A percentile compares a stretch with the other conserved stretches of the same genome.
These are phyloP conservation scores for Bos javanicus DNA, from an alignment of 2,113 vertebrate species.

Conservation along the genomic window DNA sequence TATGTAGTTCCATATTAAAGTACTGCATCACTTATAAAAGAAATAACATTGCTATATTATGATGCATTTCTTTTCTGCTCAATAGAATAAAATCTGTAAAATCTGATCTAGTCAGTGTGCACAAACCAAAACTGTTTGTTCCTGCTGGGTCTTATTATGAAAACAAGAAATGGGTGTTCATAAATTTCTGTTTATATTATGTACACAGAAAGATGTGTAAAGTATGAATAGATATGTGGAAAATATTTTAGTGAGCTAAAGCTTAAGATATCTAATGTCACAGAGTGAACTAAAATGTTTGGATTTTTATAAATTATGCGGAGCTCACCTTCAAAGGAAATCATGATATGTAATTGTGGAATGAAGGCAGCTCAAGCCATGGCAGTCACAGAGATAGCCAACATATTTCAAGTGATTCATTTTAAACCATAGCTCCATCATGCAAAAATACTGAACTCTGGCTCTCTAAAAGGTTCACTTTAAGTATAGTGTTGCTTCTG, in stretches of 20 bases:
- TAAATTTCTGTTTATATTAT: not conserved
- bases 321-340: not conserved
- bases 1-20: constrained; percentile 17
- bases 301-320: not conserved
- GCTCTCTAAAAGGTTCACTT: not conserved
- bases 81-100: constrained; percentile 28
- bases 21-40: constrained; percentile 24
- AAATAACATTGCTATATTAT: not conserved
- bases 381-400: not conserved
- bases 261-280: not conserved
- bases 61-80: not conserved
- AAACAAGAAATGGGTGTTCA: constrained; percentile 14
- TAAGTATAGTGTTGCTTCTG: not conserved
- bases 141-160: not conserved
- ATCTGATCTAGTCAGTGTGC: not conserved
- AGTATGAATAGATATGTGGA: not conserved
- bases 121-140: not conserved
- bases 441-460: not conserved
- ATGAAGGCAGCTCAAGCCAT: not conserved
- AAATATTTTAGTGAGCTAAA: not conserved
- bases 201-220: not conserved
- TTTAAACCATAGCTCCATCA: not conserved
- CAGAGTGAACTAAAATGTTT: not conserved
- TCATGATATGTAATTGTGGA: not conserved
- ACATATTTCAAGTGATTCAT: not conserved